These are phyloP conservation scores for Monopterus albus DNA, from an alignment of 2,113 vertebrate genomes.

Conservation along the genomic window DNA sequence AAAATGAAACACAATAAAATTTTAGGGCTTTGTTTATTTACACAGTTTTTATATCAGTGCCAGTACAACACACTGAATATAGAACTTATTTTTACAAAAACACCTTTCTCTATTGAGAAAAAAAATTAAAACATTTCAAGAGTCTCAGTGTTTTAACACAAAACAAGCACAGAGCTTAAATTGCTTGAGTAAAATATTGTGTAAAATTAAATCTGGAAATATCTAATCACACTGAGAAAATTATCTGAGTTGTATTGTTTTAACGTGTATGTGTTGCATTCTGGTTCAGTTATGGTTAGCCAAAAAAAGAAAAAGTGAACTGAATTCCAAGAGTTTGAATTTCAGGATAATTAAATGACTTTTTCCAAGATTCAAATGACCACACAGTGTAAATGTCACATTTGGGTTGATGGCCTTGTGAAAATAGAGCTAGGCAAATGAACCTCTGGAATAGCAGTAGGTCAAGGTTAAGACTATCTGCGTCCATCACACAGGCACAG, in stretches of 20 bases:
- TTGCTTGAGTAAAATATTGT: too few relatives aligned
- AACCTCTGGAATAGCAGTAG: constrained; percentile 29
- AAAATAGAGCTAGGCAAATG: constrained; percentile 7
- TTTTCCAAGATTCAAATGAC: background rate
- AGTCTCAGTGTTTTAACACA: background rate
- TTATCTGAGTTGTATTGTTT: background rate
- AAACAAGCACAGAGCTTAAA: too few relatives aligned
- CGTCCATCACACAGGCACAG: constrained; percentile 24
- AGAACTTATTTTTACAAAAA: background rate
- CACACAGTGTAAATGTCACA: background rate
- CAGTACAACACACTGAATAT: background rate
- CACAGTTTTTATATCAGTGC: background rate
- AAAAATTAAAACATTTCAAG: background rate
- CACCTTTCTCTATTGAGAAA: background rate
- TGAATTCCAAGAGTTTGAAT: background rate
- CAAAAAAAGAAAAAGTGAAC: background rate
- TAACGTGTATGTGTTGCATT: background rate
- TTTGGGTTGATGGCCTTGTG: constrained; percentile 35
- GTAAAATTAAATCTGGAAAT: background rate
- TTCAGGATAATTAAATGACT: background rate
- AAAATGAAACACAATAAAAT: background rate
- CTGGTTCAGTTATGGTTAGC: background rate
- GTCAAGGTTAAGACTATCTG: constrained; percentile 60
- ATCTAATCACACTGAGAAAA: background rate
- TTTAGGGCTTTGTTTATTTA: background rate